Conservation (phyloP, 2,113 vertebrate species). For the Scomber scombrus region DNA sequence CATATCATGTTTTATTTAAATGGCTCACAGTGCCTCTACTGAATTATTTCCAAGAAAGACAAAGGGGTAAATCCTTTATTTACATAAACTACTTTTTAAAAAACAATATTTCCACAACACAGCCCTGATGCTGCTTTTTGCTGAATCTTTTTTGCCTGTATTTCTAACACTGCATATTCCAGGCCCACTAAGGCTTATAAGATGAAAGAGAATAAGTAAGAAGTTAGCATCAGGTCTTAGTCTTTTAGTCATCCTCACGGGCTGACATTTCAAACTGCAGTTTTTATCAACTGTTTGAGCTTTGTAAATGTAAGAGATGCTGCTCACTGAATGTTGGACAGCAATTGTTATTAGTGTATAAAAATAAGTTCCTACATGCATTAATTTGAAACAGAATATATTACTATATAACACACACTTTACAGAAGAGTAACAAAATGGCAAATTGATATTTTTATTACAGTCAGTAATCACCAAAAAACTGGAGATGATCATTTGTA, state of each 20-base stretch:
- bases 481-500: not conserved
- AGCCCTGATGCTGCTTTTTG: constrained; percentile 12
- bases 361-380: constrained; percentile 1
- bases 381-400: not conserved
- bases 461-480: not conserved
- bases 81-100: not conserved
- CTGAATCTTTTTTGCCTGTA: constrained; percentile 11
- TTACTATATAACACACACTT: not conserved
- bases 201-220: constrained; percentile 77
- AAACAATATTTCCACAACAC: constrained; percentile 4
- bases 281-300: constrained; percentile 58
- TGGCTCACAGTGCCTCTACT: constrained; percentile 27
- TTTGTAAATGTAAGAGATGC: not conserved
- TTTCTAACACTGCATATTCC: constrained; percentile 34
- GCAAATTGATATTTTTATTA: not conserved
- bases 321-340: constrained; percentile 1
- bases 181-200: constrained; percentile 29
- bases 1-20: constrained; percentile 55
- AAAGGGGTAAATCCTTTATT: constrained; percentile 33
- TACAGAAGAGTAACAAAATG: not conserved
- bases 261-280: constrained; percentile 77
- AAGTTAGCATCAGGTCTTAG: constrained; percentile 47
- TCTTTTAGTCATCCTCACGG: constrained; percentile 49
- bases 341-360: not conserved
- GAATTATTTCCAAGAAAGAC: constrained; percentile 48